Percentiles rank a stretch among this genome's conserved stretches.
Conservation (phyloP, 2,113 vertebrate species). For the Caretta caretta region DNA sequence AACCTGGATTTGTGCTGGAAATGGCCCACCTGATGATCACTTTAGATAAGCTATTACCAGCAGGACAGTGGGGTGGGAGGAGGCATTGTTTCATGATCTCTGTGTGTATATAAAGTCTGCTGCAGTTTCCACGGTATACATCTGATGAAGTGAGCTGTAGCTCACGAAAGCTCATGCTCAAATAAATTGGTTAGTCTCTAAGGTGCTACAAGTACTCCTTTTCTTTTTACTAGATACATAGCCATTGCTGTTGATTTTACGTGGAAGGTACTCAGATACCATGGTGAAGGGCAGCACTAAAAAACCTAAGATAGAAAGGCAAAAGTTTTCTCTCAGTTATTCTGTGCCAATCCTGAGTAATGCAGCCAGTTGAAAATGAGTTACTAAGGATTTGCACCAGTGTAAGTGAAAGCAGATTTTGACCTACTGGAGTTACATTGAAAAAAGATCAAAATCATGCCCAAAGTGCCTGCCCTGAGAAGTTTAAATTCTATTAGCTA, state of each 20-base stretch:
- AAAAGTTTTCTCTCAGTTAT: not conserved
- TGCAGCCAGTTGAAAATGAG: not conserved
- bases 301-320: not conserved
- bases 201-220: too few relatives aligned
- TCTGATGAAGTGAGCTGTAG: too few relatives aligned
- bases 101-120: too few relatives aligned
- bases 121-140: too few relatives aligned
- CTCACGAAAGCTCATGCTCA: too few relatives aligned
- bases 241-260: not conserved
- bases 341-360: not conserved
- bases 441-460: not conserved
- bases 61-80: too few relatives aligned
- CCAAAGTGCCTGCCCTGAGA: not conserved
- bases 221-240: too few relatives aligned
- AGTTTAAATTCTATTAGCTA: not conserved
- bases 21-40: too few relatives aligned
- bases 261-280: rapidly evolving
- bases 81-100: too few relatives aligned
- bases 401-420: not conserved
- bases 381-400: not conserved
- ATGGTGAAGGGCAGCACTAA: not conserved
- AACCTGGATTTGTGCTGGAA: too few relatives aligned
- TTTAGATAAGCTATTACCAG: too few relatives aligned
- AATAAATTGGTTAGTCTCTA: too few relatives aligned
- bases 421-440: not conserved